These are phyloP conservation scores for Eupleurogrammus muticus DNA, from an alignment of 2,797 vertebrate genomes.

Conservation along the genomic window DNA sequence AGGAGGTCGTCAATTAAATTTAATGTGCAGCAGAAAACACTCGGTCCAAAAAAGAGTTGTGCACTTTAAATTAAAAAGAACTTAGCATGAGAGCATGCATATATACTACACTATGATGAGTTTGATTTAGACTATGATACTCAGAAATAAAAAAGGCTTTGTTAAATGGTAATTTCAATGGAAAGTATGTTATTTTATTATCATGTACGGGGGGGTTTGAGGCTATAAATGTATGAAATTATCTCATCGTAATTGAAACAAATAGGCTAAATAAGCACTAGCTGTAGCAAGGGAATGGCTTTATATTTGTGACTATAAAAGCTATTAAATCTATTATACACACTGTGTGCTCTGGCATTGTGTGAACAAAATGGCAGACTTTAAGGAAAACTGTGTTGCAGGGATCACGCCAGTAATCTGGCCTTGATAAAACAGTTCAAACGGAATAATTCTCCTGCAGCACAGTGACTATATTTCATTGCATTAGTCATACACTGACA, in stretches of 20 bases:
- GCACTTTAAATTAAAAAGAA: neutral
- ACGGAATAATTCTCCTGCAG: slow-evolving; percentile 26
- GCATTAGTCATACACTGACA: slow-evolving; percentile 35
- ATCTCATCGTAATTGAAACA: neutral
- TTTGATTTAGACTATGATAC: neutral
- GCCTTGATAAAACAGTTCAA: slow-evolving; percentile 50
- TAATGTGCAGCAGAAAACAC: neutral
- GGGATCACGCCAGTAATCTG: slow-evolving; percentile 40
- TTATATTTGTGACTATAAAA: neutral
- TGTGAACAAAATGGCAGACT: slow-evolving; percentile 26
- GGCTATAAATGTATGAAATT: neutral
- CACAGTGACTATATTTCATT: slow-evolving; percentile 25
- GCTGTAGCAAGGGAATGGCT: neutral
- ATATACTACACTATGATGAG: too few relatives aligned
- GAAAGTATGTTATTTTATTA: neutral
- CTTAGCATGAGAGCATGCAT: neutral
- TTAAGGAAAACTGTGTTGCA: slow-evolving; percentile 32
- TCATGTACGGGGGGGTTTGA: neutral
- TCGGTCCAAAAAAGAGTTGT: neutral
- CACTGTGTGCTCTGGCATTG: slow-evolving; percentile 44
- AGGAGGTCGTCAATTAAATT: slow-evolving; percentile 5
- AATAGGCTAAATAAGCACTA: neutral
- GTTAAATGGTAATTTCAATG: neutral
- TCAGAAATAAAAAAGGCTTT: neutral
- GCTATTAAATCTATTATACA: slow-evolving; percentile 1